phyloP scores from a whole-genome alignment of 2,797 vertebrate species.

The Neopelma chrysocephalum region DNA sequence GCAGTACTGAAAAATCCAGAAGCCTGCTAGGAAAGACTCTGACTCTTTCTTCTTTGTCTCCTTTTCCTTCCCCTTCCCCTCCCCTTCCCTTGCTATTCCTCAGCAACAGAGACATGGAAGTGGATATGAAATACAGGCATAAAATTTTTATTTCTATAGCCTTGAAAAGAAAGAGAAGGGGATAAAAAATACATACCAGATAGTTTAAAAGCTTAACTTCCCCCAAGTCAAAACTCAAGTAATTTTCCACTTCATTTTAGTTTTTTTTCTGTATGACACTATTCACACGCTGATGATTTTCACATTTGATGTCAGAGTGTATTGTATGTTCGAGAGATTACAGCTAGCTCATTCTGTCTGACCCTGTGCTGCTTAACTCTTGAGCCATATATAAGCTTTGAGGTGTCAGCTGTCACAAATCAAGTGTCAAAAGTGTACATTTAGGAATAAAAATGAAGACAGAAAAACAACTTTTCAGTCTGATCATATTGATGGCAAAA shows the following conservation, averaged over 20 bases:
- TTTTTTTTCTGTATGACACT: background rate
- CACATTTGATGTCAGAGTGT: slow-evolving; percentile 19
- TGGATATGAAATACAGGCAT: background rate
- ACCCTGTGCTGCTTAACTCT: slow-evolving; percentile 10
- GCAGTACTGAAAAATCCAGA: background rate
- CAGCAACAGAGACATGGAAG: background rate
- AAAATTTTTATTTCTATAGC: background rate
- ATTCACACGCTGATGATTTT: slow-evolving; percentile 9
- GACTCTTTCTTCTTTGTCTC: background rate
- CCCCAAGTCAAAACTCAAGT: background rate
- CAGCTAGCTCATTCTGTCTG: slow-evolving; percentile 42
- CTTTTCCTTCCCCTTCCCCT: background rate
- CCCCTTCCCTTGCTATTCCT: background rate
- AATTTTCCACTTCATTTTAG: slow-evolving; percentile 1
- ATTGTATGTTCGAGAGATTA: slow-evolving; percentile 26
- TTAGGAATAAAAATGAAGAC: slow-evolving; percentile 61
- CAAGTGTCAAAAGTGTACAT: slow-evolving; percentile 44
- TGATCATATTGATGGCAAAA: slow-evolving; percentile 37
- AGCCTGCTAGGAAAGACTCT: background rate
- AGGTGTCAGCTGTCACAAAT: slow-evolving; percentile 59
- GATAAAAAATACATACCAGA: background rate
- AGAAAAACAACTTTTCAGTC: slow-evolving; percentile 49
- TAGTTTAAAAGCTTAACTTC: background rate
- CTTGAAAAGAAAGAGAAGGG: background rate
- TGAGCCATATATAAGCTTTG: slow-evolving; percentile 45